These are phyloP conservation scores for Chloroceryle aenea DNA, from an alignment of 2,113 vertebrate species.

Conservation along the genomic window DNA sequence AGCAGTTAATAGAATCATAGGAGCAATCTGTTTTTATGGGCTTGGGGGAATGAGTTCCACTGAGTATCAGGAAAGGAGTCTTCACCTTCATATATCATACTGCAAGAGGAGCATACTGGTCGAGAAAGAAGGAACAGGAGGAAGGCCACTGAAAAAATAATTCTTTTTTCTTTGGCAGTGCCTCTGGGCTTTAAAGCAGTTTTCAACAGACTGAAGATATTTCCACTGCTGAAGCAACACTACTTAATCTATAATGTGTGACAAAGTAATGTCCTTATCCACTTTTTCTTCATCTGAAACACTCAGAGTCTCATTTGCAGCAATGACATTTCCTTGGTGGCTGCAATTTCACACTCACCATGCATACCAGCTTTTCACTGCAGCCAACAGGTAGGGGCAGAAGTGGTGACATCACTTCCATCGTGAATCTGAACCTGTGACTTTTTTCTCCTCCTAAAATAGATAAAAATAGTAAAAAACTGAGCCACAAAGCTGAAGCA, in stretches of 20 bases:
- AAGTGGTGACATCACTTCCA: background rate
- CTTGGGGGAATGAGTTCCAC: background rate
- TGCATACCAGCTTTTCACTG: background rate
- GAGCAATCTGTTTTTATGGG: background rate
- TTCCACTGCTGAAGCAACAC: background rate
- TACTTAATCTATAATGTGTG: background rate
- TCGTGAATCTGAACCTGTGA: background rate
- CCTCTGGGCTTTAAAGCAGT: background rate
- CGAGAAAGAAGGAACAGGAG: background rate
- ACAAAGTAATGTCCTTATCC: background rate
- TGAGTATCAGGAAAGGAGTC: background rate
- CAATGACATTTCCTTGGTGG: background rate
- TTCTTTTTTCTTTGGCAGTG: background rate
- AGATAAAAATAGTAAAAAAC: background rate
- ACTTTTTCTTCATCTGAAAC: background rate
- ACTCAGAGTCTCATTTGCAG: background rate
- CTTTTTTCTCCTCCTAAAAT: background rate
- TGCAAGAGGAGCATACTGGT: background rate
- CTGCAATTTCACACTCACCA: accelerated
- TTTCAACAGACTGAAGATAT: background rate
- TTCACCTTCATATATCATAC: background rate
- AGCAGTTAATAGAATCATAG: background rate
- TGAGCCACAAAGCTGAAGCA: background rate
- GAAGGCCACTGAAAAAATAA: background rate
- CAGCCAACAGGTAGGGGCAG: background rate